These are phyloP conservation scores for Palythoa grandis DNA, from an alignment of 92 coral and sea anemone genomes.

Conservation along the genomic window DNA sequence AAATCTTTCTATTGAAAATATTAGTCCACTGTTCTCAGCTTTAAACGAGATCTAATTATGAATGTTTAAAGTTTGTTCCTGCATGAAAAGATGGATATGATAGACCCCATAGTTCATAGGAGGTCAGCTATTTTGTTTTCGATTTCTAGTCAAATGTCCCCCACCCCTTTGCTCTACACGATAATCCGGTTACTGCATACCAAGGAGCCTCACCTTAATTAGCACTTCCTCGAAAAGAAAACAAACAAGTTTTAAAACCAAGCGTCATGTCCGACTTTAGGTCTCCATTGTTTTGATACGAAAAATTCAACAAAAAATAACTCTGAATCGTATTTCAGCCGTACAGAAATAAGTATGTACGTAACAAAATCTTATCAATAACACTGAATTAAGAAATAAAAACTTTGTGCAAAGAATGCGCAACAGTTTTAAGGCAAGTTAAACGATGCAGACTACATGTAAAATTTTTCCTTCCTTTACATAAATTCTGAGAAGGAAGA, in stretches of 20 bases:
- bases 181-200: constrained; percentile 1
- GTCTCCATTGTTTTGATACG: background rate
- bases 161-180: constrained; percentile 11
- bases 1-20: constrained; percentile 19
- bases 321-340: no score
- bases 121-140: background rate
- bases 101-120: background rate
- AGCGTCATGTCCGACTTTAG: constrained; percentile 35
- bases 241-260: constrained; percentile 25
- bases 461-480: background rate
- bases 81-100: background rate
- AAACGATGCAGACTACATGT: no score
- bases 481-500: background rate
- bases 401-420: no score
- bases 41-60: background rate
- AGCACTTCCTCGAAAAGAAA: constrained; percentile 21
- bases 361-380: no score
- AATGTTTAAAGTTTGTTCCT: background rate
- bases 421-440: no score
- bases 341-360: no score
- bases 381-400: no score
- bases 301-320: no score
- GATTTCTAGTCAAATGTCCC: no score
- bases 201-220: background rate
- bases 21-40: background rate